phyloP scores from a whole-genome alignment of 2,888 invertebrate genomes.

The Athalia cordata region DNA sequence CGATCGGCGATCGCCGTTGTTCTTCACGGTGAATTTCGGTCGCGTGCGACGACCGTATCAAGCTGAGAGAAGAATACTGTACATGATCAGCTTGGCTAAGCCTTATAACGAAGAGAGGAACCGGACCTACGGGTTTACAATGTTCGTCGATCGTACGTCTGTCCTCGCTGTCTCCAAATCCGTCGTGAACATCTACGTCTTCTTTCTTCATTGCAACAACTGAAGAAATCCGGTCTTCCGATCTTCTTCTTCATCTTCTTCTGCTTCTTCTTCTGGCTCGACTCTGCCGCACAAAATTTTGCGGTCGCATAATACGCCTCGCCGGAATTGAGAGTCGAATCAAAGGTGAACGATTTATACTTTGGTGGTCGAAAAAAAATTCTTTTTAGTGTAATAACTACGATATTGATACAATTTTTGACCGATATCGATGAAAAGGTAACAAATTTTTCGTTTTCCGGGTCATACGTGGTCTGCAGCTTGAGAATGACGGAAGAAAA shows the following conservation, averaged over 20 bases:
- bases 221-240: conserved; percentile 7
- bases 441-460: too few species aligned
- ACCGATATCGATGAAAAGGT: too few species aligned
- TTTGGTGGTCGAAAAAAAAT: too few species aligned
- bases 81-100: too few species aligned
- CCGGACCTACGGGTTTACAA: conserved; percentile 42
- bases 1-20: background rate
- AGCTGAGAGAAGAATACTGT: background rate
- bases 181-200: conserved; percentile 20
- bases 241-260: conserved; percentile 23
- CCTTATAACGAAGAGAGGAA: background rate
- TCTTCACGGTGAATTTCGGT: conserved; percentile 34
- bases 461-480: too few species aligned
- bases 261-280: background rate
- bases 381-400: too few species aligned
- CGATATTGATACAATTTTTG: too few species aligned
- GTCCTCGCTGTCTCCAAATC: conserved; percentile 37
- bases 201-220: background rate
- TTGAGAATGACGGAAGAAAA: too few species aligned
- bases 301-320: too few species aligned
- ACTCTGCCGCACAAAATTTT: too few species aligned
- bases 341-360: too few species aligned
- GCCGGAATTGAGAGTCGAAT: too few species aligned
- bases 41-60: conserved; percentile 41
- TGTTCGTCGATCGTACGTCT: conserved; percentile 17